Conservation (phyloP, 2,888 invertebrate species). For the Eupeodes luniger region DNA sequence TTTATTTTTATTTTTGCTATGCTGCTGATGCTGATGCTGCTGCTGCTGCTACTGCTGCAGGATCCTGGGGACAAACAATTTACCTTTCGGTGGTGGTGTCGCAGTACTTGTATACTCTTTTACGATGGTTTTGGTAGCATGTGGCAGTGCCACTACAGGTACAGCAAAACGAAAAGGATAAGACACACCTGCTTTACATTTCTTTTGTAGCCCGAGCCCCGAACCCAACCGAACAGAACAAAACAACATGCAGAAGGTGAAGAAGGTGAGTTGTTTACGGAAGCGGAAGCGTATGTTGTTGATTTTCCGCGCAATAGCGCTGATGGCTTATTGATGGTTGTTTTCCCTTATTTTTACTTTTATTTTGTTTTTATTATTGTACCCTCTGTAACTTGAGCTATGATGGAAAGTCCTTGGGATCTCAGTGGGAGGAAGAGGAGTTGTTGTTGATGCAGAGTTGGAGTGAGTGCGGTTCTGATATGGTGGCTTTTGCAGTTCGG, state of each 20-base stretch:
- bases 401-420: slow-evolving; percentile 9
- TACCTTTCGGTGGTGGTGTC: slow-evolving; percentile 35
- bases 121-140: slow-evolving; percentile 29
- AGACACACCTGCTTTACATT: slow-evolving; percentile 57
- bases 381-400: background rate
- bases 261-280: slow-evolving; percentile 45
- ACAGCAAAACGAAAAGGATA: slow-evolving; percentile 19
- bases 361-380: background rate
- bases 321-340: slow-evolving; percentile 71
- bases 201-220: slow-evolving; percentile 15
- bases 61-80: slow-evolving; percentile 26
- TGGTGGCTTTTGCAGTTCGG: slow-evolving; percentile 15
- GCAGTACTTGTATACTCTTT: slow-evolving; percentile 24
- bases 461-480: background rate
- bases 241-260: background rate
- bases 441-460: background rate
- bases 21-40: background rate
- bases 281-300: slow-evolving; percentile 51
- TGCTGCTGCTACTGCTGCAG: background rate
- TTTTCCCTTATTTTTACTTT: slow-evolving; percentile 39
- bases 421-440: background rate
- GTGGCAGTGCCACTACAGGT: slow-evolving; percentile 14
- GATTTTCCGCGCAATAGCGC: slow-evolving; percentile 58
- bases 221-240: background rate
- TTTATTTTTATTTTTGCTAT: background rate